Conservation (phyloP, 2,888 invertebrate species). For the Anagyrus pseudococci region DNA sequence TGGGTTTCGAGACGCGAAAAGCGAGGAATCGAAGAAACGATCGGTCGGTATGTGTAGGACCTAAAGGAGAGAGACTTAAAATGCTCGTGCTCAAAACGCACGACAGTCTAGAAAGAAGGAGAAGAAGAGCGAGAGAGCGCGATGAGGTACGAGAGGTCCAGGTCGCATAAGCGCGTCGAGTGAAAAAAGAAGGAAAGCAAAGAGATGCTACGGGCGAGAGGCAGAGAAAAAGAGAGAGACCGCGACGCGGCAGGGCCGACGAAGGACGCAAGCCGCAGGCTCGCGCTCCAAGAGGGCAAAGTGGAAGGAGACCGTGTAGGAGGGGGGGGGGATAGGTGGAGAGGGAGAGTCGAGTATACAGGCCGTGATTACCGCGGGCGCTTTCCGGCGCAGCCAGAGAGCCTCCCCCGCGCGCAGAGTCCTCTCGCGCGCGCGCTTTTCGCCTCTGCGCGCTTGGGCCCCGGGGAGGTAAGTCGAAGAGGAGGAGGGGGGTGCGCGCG, state of each 20-base stretch:
- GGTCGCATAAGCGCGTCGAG: neutral
- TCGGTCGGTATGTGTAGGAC: too few species aligned
- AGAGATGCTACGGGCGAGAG: conserved; percentile 11
- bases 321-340: conserved; percentile 36
- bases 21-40: too few species aligned
- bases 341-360: conserved; percentile 45
- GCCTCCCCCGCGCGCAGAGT: conserved; percentile 24
- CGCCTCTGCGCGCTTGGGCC: too few species aligned
- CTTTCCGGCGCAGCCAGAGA: conserved; percentile 55
- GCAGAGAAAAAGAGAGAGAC: conserved; percentile 24
- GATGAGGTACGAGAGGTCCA: neutral
- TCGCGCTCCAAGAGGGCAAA: too few species aligned
- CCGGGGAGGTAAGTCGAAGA: too few species aligned
- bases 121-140: conserved; percentile 3
- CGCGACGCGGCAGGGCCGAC: too few species aligned
- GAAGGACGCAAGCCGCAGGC: too few species aligned
- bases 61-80: too few species aligned
- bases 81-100: too few species aligned
- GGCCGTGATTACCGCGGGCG: conserved; percentile 60
- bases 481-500: conserved; percentile 47
- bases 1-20: too few species aligned
- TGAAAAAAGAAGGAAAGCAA: neutral
- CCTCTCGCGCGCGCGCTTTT: neutral
- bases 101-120: neutral
- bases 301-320: too few species aligned